These are phyloP conservation scores for Elephantulus edwardii DNA, from an alignment of 2,113 vertebrate species.

Conservation along the genomic window DNA sequence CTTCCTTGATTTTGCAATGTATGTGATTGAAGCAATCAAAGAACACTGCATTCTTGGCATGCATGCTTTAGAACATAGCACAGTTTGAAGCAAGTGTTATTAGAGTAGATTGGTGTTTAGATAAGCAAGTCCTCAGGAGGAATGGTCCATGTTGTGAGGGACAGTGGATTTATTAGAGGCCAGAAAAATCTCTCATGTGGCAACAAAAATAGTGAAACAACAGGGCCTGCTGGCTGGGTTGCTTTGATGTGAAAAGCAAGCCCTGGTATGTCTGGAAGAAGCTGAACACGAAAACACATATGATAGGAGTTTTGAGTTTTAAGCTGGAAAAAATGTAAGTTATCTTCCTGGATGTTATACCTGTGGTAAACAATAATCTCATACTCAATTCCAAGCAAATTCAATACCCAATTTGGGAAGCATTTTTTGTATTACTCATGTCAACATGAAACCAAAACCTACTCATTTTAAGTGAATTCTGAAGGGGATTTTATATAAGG, in stretches of 20 bases:
- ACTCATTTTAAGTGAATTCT: too few relatives aligned
- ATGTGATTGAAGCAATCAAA: not conserved
- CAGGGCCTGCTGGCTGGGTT: not conserved
- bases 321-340: not conserved
- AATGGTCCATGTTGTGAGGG: not conserved
- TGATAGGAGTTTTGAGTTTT: not conserved
- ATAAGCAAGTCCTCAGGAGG: constrained; percentile 22
- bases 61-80: not conserved
- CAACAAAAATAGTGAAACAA: constrained; percentile 11
- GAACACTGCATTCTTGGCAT: not conserved
- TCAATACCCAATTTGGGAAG: not conserved
- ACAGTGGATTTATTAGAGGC: not conserved
- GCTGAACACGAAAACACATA: not conserved
- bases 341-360: not conserved
- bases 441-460: not conserved
- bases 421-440: not conserved
- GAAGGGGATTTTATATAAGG: not conserved
- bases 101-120: constrained; percentile 25
- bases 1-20: constrained; percentile 22
- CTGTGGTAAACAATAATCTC: not conserved
- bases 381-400: not conserved
- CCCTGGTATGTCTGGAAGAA: not conserved
- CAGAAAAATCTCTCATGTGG: not conserved
- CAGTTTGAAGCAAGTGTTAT: not conserved
- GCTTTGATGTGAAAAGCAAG: constrained; percentile 55